Base-by-base conservation (phyloP, 2,797 vertebrate species). In the Saxicola maurus region DNA sequence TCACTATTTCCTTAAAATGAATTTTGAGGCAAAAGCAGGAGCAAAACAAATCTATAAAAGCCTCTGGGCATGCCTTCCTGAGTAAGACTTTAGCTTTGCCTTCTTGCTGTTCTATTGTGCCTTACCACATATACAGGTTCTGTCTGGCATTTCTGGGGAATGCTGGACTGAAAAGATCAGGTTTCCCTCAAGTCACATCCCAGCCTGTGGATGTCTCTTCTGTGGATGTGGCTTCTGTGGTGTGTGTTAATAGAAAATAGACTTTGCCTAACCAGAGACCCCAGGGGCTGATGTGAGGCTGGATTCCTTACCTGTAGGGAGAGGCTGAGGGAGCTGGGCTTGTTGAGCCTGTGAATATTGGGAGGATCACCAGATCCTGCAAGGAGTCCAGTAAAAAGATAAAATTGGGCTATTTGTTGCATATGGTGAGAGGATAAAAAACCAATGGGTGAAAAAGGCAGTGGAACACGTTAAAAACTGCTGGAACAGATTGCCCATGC, bases 11-110 rank as follows among this genome's bases (percentile, higher is more conserved):
- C 43, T 51, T 84, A 66, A 87, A 72, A 67, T 55, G 3, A 43
- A 46, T 59, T 68, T 72, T 62, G 55, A 85, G 51, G 38, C 37
- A 82, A 79, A 79, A 92, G 51, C 24, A 56, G 62, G 62, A 89
- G 21, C 10, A 83, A 38, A 42, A 53, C 21, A 61, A 43, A 42
- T 15, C 40, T 62, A 11, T 7, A n/a, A 53, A 42, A 45, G 53
- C 73, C 43, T 60, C 42, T 80, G 17, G 31, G 23, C 59, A 24
- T 35, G 48, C 31, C 28, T 65, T 86, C 28, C 65, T 30, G 43
- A 74, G 20, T 20, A 33, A 83, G 33, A 31, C 7, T 72, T 57
- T 6, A 40, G 24, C 42, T 90, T 64, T 75, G 38, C n/a, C 17
- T 3, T 17, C 28, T 62, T 64, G 46, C 43, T 68, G 23, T 61